phyloP scores from a whole-genome alignment of 2,888 invertebrate genomes.

The Tenthredo distinguenda region DNA sequence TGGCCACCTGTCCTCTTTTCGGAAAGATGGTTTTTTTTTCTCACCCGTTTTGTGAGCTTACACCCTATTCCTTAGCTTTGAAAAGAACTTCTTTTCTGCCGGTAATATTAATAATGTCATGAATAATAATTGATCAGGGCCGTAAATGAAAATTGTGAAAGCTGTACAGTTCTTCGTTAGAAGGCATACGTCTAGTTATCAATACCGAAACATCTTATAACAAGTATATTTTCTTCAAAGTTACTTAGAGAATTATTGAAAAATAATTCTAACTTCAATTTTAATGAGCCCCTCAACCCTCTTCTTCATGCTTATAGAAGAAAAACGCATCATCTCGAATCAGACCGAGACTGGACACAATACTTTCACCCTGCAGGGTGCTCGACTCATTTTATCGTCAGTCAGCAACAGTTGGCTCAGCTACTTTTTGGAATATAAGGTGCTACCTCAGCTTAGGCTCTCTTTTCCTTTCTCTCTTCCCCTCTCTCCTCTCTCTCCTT shows the following conservation, averaged over 20 bases:
- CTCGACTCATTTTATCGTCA: neutral
- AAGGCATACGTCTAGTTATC: neutral
- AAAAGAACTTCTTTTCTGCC: constrained; percentile 1
- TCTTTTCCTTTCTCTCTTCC: neutral
- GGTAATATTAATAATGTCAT: neutral
- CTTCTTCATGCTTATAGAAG: neutral
- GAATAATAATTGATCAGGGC: constrained; percentile 4
- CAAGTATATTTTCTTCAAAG: no score
- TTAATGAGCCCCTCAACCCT: neutral
- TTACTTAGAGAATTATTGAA: neutral
- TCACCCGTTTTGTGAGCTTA: neutral
- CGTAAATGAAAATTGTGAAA: neutral
- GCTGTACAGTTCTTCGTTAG: neutral
- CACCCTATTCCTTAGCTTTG: neutral
- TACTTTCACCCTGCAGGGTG: neutral
- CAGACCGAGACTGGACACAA: neutral
- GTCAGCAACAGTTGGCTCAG: constrained; percentile 45
- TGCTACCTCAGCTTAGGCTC: neutral
- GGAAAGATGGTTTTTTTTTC: constrained; percentile 16
- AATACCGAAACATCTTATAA: no score
- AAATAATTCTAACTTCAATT: no score
- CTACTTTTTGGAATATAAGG: constrained; percentile 19
- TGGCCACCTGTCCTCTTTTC: constrained; percentile 3
- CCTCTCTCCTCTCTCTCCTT: neutral
- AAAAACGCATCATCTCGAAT: neutral